phyloP scores from a whole-genome alignment of 2,888 invertebrate genomes.

The Campoletis raptor region DNA sequence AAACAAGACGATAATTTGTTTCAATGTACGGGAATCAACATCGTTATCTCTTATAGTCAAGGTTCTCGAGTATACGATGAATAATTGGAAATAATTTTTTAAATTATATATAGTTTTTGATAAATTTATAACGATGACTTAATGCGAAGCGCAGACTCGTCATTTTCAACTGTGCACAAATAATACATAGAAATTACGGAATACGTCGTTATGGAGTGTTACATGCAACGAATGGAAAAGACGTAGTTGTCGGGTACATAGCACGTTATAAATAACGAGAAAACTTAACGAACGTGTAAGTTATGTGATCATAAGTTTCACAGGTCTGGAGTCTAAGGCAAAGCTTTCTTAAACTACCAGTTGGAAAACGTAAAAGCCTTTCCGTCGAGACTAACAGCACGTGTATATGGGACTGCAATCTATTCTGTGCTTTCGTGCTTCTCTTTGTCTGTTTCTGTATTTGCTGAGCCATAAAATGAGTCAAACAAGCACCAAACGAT shows the following conservation, averaged over 20 bases:
- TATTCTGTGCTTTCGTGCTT: conserved; percentile 24
- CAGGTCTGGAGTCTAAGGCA: conserved; percentile 26
- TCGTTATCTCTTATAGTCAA: background rate
- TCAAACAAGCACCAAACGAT: conserved; percentile 33
- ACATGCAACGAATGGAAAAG: conserved; percentile 22
- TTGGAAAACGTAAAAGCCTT: conserved; percentile 42
- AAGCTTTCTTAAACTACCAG: conserved; percentile 8
- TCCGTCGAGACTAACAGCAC: conserved; percentile 49
- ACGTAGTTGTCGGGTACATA: conserved; percentile 6
- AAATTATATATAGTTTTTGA: background rate
- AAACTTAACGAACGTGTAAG: conserved; percentile 62
- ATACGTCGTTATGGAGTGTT: conserved; percentile 19
- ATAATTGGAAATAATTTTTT: background rate
- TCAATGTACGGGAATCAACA: background rate
- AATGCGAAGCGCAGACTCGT: conserved; percentile 8
- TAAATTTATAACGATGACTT: background rate
- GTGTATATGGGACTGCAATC: conserved; percentile 45
- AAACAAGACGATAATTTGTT: background rate
- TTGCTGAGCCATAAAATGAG: conserved; percentile 31
- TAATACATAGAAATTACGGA: conserved; percentile 12
- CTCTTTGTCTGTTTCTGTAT: conserved; percentile 3
- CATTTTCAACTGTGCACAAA: conserved; percentile 7
- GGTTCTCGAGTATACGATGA: background rate
- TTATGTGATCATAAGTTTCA: conserved; percentile 61
- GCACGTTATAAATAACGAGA: conserved; percentile 32